A percentile compares a stretch with the other conserved stretches of the same genome.
These are phyloP conservation scores for Augiades crinisus DNA, from an alignment of 2,888 invertebrate genomes.

Conservation along the genomic window DNA sequence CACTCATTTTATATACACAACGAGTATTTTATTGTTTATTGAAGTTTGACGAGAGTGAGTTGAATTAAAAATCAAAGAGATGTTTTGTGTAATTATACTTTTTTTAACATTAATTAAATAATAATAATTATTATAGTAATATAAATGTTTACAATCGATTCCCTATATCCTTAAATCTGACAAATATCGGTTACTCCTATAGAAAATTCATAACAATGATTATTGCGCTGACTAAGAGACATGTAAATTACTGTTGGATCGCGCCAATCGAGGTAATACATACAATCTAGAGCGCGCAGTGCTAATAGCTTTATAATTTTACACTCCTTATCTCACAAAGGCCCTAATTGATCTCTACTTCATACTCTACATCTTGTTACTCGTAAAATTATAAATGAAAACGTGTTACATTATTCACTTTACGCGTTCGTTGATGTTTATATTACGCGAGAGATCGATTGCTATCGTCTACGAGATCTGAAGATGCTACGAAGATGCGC, in stretches of 20 bases:
- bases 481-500: constrained; percentile 26
- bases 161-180: too few relatives aligned
- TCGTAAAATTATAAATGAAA: not conserved
- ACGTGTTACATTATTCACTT: not conserved
- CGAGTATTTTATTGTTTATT: too few relatives aligned
- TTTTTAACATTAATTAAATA: too few relatives aligned
- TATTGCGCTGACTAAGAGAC: constrained; percentile 7
- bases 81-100: too few relatives aligned
- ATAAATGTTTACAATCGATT: too few relatives aligned
- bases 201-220: constrained; percentile 15
- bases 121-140: too few relatives aligned
- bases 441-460: constrained; percentile 8
- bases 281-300: constrained; percentile 3
- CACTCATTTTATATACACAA: too few relatives aligned
- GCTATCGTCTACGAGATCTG: constrained; percentile 36
- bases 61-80: too few relatives aligned
- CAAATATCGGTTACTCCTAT: not conserved
- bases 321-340: constrained; percentile 22
- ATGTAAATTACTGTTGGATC: constrained; percentile 18
- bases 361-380: constrained; percentile 10
- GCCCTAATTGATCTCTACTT: constrained; percentile 14
- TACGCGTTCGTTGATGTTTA: not conserved
- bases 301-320: constrained; percentile 26
- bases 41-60: too few relatives aligned
- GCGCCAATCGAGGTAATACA: constrained; percentile 15